A percentile compares a stretch with the other conserved stretches of the same genome.
Evolutionary conservation across 2,888 invertebrate genomes (phyloP).

Genomic region (Drosophila neonasuta): DNA sequence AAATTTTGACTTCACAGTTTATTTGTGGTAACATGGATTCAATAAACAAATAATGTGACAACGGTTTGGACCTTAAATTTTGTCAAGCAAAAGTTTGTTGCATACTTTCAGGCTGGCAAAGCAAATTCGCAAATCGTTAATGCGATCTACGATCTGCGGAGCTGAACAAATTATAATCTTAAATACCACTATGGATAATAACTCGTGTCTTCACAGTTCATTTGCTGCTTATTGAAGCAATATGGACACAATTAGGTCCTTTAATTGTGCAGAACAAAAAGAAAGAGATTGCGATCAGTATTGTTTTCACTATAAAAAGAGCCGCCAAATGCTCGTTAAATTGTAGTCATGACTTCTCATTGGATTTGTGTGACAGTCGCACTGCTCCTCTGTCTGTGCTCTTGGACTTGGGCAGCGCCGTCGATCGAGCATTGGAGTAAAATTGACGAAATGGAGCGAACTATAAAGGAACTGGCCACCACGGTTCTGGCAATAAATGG

Average conservation of each 20-base stretch:
- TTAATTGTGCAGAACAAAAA: conserved; percentile 53
- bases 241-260: conserved; percentile 6
- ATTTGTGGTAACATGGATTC: too few relatives aligned
- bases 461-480: conserved; percentile 61
- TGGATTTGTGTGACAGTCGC: conserved; percentile 16
- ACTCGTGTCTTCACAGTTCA: conserved; percentile 28
- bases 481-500: conserved; percentile 58
- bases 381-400: conserved; percentile 28
- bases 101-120: conserved; percentile 37
- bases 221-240: conserved; percentile 50
- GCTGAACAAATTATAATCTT: too few relatives aligned
- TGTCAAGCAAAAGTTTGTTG: conserved; percentile 4
- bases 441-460: conserved; percentile 57
- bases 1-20: too few relatives aligned
- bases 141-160: too few relatives aligned
- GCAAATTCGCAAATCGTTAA: background rate
- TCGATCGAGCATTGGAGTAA: conserved; percentile 39
- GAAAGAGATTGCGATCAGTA: background rate
- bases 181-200: too few relatives aligned
- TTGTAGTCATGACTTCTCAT: conserved; percentile 36
- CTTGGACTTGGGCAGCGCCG: conserved; percentile 51
- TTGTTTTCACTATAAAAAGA: conserved; percentile 40
- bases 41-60: background rate
- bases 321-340: background rate
- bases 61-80: too few relatives aligned